Conservation (phyloP, 2,113 vertebrate species). For the Oncorhynchus mykiss region DNA sequence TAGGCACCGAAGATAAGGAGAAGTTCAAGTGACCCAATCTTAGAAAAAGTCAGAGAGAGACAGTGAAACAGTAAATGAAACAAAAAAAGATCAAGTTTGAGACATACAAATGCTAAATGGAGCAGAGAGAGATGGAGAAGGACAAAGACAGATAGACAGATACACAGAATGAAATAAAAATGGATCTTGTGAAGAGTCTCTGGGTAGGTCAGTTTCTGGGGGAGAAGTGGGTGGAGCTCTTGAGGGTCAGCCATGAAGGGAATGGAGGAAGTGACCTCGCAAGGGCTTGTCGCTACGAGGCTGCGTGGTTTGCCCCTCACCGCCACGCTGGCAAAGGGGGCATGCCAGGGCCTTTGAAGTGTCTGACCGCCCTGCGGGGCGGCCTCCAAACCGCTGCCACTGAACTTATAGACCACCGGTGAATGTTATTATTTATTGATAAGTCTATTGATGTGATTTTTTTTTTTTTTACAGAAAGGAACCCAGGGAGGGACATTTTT, state of each 20-base stretch:
- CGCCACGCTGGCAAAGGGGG: slow-evolving; percentile 58
- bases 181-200: no score
- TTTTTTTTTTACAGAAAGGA: slow-evolving; percentile 49
- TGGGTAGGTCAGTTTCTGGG: slow-evolving; percentile 1
- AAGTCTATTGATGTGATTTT: slow-evolving; percentile 63
- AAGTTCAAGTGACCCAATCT: slow-evolving; percentile 58
- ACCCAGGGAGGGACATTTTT: slow-evolving; percentile 41
- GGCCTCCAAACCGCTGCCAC: slow-evolving; percentile 58
- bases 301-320: slow-evolving; percentile 53
- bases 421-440: slow-evolving; percentile 69
- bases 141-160: slow-evolving; percentile 28
- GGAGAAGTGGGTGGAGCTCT: slow-evolving; percentile 16
- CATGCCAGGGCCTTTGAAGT: slow-evolving; percentile 62
- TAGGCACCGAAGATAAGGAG: slow-evolving; percentile 52
- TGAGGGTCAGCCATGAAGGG: slow-evolving; percentile 33
- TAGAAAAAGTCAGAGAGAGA: slow-evolving; percentile 8
- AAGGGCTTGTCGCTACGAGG: slow-evolving; percentile 35
- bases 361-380: slow-evolving; percentile 61
- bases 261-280: slow-evolving; percentile 64
- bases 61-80: slow-evolving; percentile 30
- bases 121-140: slow-evolving; percentile 6
- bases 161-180: neutral
- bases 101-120: no score
- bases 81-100: slow-evolving; percentile 8
- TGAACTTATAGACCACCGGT: slow-evolving; percentile 71